Base-by-base conservation (phyloP, 2,797 vertebrate species). In the Oreochromis mossambicus region DNA sequence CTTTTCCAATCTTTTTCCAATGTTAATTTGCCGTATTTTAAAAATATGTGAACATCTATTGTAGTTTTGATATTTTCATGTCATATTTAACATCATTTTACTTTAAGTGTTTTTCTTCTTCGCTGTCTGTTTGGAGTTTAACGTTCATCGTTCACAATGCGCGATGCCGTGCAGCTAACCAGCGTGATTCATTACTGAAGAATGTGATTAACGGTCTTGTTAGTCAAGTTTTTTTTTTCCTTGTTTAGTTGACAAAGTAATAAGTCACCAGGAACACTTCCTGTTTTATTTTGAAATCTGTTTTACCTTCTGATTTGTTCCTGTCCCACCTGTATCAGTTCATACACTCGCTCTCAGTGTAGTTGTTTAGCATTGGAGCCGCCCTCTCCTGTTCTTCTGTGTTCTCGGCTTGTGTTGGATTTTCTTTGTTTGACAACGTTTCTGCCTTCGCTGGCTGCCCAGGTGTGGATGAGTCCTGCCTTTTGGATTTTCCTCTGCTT, bases 21-120 rank as follows among this genome's bases (percentile, higher is more conserved):
- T 63, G 32, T n/a, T 61, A 61, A 7, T 61, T 61, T 61, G 56
- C 17, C 2, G 3, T n/a, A 36, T 32, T 58, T 58, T 32, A 32
- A 1, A 58, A 58, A 0, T 32, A 58, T 32, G 26, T 10, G 26
- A 58, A 58, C 55, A 58, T 58, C 55, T 32, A 0, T 32, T 58
- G 26, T 17, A 17, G 58, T 13, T 32, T 63, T 36, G 58, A 36
- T 63, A 8, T 36, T 63, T 36, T 63, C 32, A 63, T 36, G 9
- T 36, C 36, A 36, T 8, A 63, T 63, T 63, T 63, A 36, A 63
- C 58, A 63, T 34, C 1, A 4, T 63, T 63, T 36, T 63, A n/a
- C 36, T 63, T 58, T 13, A 63, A 63, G 58, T n/a, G 19, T 36
- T 66, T 38, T 66, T 66, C 3, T 1, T 8, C 61, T 66, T n/a